These are phyloP conservation scores for Cyclophora albipunctata DNA, from an alignment of 2,888 invertebrate species.

Conservation along the genomic window DNA sequence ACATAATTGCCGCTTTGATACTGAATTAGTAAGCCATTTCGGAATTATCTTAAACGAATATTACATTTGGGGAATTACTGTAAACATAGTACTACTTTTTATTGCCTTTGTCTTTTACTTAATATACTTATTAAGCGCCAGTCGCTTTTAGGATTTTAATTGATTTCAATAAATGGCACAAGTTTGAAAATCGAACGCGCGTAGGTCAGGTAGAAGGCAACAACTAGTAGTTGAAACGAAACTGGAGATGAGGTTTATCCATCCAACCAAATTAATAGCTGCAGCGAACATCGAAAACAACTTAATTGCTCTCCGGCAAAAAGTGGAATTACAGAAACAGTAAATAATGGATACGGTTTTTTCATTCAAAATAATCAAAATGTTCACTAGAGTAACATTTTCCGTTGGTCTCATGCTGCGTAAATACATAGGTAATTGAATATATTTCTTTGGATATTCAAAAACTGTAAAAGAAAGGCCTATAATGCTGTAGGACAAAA, in stretches of 20 bases:
- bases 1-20: slow-evolving; percentile 47
- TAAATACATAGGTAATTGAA: slow-evolving; percentile 5
- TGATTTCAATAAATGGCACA: no score
- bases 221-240: not conserved
- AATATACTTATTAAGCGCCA: no score
- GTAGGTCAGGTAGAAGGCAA: no score
- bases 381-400: slow-evolving; percentile 16
- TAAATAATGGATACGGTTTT: slow-evolving; percentile 19
- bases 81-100: not conserved
- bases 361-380: slow-evolving; percentile 24
- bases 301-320: slow-evolving; percentile 11
- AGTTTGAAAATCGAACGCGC: no score
- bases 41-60: slow-evolving; percentile 26
- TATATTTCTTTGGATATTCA: no score
- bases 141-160: no score
- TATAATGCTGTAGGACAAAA: no score
- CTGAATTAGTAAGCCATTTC: slow-evolving; percentile 28
- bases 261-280: not conserved
- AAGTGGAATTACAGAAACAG: slow-evolving; percentile 23
- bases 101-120: no score
- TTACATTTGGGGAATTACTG: not conserved
- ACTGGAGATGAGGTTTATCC: not conserved
- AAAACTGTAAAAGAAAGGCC: no score
- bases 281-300: not conserved
- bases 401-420: slow-evolving; percentile 13